Base-by-base conservation (phyloP, 2,888 invertebrate species). In the Dugesia japonica region DNA sequence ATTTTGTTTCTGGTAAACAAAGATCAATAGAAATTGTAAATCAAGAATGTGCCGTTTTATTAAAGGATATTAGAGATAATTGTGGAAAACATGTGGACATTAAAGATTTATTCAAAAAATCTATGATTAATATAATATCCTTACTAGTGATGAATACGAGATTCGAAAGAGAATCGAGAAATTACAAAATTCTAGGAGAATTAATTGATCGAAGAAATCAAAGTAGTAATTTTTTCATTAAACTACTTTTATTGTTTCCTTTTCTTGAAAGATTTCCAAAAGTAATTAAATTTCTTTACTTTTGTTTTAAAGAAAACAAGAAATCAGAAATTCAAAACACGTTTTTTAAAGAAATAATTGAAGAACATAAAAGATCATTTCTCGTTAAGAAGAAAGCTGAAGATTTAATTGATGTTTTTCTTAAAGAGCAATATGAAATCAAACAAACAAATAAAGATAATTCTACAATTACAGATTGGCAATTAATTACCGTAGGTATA, bases 401-500 rank as follows among this genome's bases (percentile, higher is more conserved):
- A 9, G 72, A 72, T 26, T 26, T 72, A 26, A 28, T 72, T 17
- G 72, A 72, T 15, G 7, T 17, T 26, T 72, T 28, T 26, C 15
- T 72, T 72, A 27, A 72, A 72, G 72, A 72, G 20, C 72, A 72
- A 26, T 7, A 7, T 4, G 9, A 7, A 9, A 26, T 23, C 26
- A 20, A 71, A 7, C 20, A 71, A 71, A 26, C 9, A 9, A 7
- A 26, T 20, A n/a, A n/a, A n/a, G n/a, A n/a, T n/a, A n/a, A n/a
- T n/a, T n/a, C n/a, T n/a, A 15, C 20, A 13, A 28, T 72, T 72
- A 31, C 27, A 28, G 72, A 72, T 26, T 15, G 28, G 20, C 72
- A 72, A 26, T 72, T 27, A 27, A 72, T 72, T 23, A 31, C 72
- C 27, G 74, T 75, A 7, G 26, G 72, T 27, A 20, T 76, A 15